phyloP scores from a whole-genome alignment of 2,797 vertebrate species.

The Pangasius sanitwongsei region DNA sequence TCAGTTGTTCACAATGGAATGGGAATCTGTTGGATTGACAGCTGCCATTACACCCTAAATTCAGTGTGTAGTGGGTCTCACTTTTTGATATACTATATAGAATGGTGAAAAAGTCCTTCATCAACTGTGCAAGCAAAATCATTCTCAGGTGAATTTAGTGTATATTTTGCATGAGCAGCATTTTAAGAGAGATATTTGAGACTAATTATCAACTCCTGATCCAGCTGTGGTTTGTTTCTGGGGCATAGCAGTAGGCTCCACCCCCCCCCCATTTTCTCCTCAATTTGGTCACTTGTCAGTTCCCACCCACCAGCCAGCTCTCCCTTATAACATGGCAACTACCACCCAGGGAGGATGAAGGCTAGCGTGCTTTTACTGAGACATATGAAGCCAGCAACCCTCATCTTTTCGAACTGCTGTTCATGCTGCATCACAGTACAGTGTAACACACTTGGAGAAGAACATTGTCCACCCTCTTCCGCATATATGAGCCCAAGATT shows the following conservation, averaged over 20 bases:
- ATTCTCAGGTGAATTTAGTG: neutral
- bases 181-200: neutral
- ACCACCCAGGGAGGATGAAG: neutral
- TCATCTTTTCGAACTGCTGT: neutral
- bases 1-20: neutral
- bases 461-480: neutral
- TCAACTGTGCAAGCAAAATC: neutral
- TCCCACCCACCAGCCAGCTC: neutral
- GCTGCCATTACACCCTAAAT: no score
- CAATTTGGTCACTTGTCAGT: neutral
- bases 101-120: neutral
- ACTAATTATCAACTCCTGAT: neutral
- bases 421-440: neutral
- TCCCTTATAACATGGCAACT: neutral
- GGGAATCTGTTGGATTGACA: neutral
- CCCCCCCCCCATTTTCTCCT: neutral
- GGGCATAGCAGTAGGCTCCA: neutral
- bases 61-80: no score
- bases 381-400: neutral
- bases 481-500: neutral
- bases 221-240: neutral
- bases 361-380: neutral
- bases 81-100: neutral
- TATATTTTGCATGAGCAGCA: neutral
- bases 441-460: neutral